phyloP scores from a whole-genome alignment of 1,140 invertebrate genomes.

The Aphaenogaster rudis region DNA sequence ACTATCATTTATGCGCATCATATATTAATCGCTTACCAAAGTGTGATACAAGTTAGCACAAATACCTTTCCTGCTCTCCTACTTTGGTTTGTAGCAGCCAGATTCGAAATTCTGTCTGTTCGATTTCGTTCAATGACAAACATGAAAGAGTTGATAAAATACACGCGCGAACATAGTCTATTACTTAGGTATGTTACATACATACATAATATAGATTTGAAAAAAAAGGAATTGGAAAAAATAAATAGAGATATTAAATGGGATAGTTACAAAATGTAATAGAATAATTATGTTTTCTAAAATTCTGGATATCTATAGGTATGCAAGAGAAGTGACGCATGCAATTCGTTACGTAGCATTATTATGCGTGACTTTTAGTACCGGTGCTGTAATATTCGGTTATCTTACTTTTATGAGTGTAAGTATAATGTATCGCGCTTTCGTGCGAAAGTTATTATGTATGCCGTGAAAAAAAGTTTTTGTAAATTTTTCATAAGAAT shows the following conservation, averaged over 20 bases:
- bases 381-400: constrained; percentile 57
- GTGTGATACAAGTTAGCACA: constrained; percentile 16
- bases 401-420: constrained; percentile 65
- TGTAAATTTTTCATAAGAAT: not conserved
- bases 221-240: not conserved
- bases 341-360: constrained; percentile 59
- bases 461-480: not conserved
- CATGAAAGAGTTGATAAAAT: constrained; percentile 4
- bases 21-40: not conserved
- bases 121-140: constrained; percentile 20
- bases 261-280: not conserved
- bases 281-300: not conserved
- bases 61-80: constrained; percentile 52
- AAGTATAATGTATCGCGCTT: constrained; percentile 11
- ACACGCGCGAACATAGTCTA: constrained; percentile 36
- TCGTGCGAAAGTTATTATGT: not conserved
- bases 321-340: constrained; percentile 41
- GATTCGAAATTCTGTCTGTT: constrained; percentile 58
- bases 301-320: constrained; percentile 50
- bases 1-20: constrained; percentile 47
- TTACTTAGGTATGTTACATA: constrained; percentile 57
- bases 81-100: constrained; percentile 56
- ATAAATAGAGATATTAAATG: not conserved
- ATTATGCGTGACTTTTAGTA: constrained; percentile 35
- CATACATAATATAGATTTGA: not conserved